Conservation (phyloP, 1,140 invertebrate genomes). For the Drosophila equinoxialis region DNA sequence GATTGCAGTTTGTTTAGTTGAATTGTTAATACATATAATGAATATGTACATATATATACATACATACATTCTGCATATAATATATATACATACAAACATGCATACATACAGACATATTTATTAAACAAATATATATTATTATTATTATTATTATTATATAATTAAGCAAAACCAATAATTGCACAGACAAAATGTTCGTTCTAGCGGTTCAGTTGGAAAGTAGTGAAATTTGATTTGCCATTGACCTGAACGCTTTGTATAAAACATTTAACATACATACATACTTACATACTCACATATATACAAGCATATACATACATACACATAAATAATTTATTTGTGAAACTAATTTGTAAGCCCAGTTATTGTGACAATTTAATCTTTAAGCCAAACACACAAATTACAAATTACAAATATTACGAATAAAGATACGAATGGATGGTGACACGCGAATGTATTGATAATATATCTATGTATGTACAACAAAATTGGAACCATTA, state of each 20-base stretch:
- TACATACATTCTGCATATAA: conserved; percentile 2
- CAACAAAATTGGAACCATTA: conserved; percentile 21
- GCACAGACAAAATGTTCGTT: conserved; percentile 1
- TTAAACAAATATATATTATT: conserved; percentile 17
- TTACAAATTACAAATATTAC: conserved; percentile 46
- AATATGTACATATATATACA: conserved; percentile 35
- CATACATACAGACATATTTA: conserved; percentile 3
- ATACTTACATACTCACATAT: conserved; percentile 31
- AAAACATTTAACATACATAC: conserved; percentile 29
- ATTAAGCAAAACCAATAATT: conserved; percentile 20
- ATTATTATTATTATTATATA: not conserved
- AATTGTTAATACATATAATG: conserved; percentile 62
- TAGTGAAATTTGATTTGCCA: conserved; percentile 69
- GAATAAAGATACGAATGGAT: conserved; percentile 33
- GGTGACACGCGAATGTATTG: conserved; percentile 30
- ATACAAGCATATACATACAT: conserved; percentile 34
- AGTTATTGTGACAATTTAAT: conserved; percentile 60
- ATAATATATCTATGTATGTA: too few species aligned
- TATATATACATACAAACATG: conserved; percentile 22
- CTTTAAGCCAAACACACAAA: conserved; percentile 44
- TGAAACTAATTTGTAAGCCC: conserved; percentile 52
- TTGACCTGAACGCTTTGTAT: conserved; percentile 75
- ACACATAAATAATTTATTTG: conserved; percentile 46
- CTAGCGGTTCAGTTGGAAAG: conserved; percentile 33
- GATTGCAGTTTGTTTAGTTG: conserved; percentile 75